A percentile compares a stretch with the other conserved stretches of the same genome.
Evolutionary conservation across 2,888 invertebrate species (phyloP).

Genomic region (Bembecia ichneumoniformis): DNA sequence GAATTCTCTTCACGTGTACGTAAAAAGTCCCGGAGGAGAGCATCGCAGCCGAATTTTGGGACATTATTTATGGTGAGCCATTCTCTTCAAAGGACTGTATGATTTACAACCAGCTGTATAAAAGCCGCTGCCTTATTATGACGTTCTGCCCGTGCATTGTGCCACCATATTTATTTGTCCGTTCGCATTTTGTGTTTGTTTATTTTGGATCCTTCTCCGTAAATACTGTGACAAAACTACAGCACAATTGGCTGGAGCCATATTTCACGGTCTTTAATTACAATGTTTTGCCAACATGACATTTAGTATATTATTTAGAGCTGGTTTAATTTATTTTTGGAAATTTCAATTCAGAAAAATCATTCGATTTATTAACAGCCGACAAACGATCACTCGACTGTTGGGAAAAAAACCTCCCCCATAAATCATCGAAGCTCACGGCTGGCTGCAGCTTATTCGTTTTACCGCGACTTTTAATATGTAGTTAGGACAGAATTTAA

Average conservation of each 20-base stretch:
- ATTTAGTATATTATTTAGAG: not conserved
- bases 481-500: too few relatives aligned
- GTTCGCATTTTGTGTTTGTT: constrained; percentile 62
- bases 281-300: constrained; percentile 40
- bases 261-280: constrained; percentile 64
- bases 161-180: constrained; percentile 56
- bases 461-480: too few relatives aligned
- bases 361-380: too few relatives aligned
- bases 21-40: constrained; percentile 48
- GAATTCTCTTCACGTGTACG: constrained; percentile 51
- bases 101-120: constrained; percentile 64
- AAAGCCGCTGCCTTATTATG: constrained; percentile 68
- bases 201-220: constrained; percentile 65
- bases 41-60: constrained; percentile 51
- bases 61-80: constrained; percentile 66
- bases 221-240: constrained; percentile 54
- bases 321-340: too few relatives aligned
- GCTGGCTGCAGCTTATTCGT: too few relatives aligned
- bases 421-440: too few relatives aligned
- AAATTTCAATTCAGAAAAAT: too few relatives aligned
- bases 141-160: constrained; percentile 65
- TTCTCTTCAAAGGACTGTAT: constrained; percentile 66
- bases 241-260: constrained; percentile 46
- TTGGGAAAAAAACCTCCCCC: too few relatives aligned
- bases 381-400: too few relatives aligned